phyloP scores from a whole-genome alignment of 2,113 vertebrate genomes.

The Tachycineta bicolor region DNA sequence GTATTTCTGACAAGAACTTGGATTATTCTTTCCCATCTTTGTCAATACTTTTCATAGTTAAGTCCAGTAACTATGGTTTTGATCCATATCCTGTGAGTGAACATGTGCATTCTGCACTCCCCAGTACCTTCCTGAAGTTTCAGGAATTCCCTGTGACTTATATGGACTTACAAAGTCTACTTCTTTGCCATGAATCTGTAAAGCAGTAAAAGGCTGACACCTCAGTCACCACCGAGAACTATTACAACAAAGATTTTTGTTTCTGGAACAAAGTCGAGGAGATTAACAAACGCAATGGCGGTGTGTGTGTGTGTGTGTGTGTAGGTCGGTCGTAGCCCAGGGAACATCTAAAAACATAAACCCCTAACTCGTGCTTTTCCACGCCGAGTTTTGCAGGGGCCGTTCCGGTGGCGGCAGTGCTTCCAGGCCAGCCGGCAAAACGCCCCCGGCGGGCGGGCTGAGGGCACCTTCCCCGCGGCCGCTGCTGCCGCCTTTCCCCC shows the following conservation, averaged over 20 bases:
- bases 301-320: no score
- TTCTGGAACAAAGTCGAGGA: background rate
- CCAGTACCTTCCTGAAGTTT: fast-evolving
- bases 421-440: background rate
- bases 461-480: background rate
- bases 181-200: background rate
- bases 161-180: fast-evolving
- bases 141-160: background rate
- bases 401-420: no score
- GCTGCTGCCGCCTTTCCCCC: background rate
- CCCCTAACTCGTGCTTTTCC: no score
- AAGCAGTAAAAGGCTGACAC: background rate
- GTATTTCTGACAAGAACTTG: background rate
- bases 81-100: no score
- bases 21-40: background rate
- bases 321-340: no score
- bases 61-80: background rate
- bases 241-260: background rate
- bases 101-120: fast-evolving
- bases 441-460: background rate
- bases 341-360: fast-evolving
- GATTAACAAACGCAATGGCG: fast-evolving
- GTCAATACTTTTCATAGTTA: background rate
- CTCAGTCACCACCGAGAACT: background rate
- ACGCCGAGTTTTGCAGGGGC: no score